phyloP scores from a whole-genome alignment of 1,140 invertebrate genomes.

The Pogonus chalceus region DNA sequence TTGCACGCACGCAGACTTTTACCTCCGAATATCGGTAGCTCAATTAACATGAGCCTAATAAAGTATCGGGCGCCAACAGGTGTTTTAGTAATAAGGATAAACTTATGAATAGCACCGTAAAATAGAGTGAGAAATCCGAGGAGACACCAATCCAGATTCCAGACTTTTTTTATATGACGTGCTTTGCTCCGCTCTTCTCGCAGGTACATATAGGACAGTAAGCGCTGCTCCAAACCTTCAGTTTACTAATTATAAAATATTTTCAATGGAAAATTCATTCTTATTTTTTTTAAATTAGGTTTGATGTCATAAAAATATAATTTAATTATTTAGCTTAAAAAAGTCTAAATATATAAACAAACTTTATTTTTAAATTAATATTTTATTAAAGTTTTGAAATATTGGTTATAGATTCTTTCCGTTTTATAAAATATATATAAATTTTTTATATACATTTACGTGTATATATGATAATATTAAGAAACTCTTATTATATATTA shows the following conservation, averaged over 20 bases:
- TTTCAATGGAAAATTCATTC: background rate
- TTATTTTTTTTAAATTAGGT: too few relatives aligned
- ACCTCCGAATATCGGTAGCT: conserved; percentile 15
- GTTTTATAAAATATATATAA: too few relatives aligned
- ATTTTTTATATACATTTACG: too few relatives aligned
- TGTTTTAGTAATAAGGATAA: conserved; percentile 3
- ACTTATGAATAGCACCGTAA: background rate
- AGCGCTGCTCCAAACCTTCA: background rate
- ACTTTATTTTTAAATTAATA: too few relatives aligned
- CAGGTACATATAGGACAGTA: background rate
- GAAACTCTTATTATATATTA: too few relatives aligned
- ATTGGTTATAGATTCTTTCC: too few relatives aligned
- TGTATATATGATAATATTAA: too few relatives aligned
- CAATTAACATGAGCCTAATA: conserved; percentile 19
- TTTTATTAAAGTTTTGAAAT: too few relatives aligned
- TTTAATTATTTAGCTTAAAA: too few relatives aligned
- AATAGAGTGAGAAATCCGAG: background rate
- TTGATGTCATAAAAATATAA: too few relatives aligned
- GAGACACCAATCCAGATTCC: conserved; percentile 18
- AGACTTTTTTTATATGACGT: conserved; percentile 21
- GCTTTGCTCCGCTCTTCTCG: background rate
- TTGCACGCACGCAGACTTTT: background rate
- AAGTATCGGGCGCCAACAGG: conserved; percentile 23
- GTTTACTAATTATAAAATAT: background rate
- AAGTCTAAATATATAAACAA: too few relatives aligned